A percentile compares a stretch with the other conserved stretches of the same genome.
Conservation (phyloP, 2,797 vertebrate species). For the Remorina albescens region DNA sequence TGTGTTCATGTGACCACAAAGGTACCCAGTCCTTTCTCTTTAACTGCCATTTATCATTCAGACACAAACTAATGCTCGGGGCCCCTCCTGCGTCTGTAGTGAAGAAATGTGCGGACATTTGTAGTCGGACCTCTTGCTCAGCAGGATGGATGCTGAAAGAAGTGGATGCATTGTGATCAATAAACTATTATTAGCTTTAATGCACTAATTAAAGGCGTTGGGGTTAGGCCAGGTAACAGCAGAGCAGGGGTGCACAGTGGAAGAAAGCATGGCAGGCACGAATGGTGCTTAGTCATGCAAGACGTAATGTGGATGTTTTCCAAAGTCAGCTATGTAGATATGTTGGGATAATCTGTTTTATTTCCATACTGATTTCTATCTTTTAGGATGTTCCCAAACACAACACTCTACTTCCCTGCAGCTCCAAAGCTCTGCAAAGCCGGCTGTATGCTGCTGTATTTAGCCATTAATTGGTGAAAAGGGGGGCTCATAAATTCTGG, state of each 20-base stretch:
- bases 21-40: conserved; percentile 14
- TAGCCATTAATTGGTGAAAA: neutral
- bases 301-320: conserved; percentile 14
- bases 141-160: conserved; percentile 60
- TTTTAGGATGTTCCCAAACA: neutral
- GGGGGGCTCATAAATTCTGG: neutral
- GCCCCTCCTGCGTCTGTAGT: conserved; percentile 34
- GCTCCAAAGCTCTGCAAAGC: neutral
- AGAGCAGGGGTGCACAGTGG: conserved; percentile 2
- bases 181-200: conserved; percentile 70
- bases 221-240: conserved; percentile 28
- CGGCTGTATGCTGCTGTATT: neutral
- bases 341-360: too few relatives aligned
- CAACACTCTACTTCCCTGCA: too few relatives aligned
- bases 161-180: conserved; percentile 67
- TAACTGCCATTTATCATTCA: conserved; percentile 67
- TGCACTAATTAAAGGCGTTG: conserved; percentile 53
- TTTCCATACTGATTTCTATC: neutral
- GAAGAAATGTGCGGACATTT: conserved; percentile 41
- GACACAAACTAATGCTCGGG: conserved; percentile 67
- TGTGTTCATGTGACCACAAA: conserved; percentile 27
- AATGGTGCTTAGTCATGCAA: conserved; percentile 42
- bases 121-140: conserved; percentile 45
- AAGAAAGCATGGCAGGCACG: conserved; percentile 3
- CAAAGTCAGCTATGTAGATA: conserved; percentile 26